phyloP scores from a whole-genome alignment of 2,113 vertebrate species.

The Rostratula benghalensis region DNA sequence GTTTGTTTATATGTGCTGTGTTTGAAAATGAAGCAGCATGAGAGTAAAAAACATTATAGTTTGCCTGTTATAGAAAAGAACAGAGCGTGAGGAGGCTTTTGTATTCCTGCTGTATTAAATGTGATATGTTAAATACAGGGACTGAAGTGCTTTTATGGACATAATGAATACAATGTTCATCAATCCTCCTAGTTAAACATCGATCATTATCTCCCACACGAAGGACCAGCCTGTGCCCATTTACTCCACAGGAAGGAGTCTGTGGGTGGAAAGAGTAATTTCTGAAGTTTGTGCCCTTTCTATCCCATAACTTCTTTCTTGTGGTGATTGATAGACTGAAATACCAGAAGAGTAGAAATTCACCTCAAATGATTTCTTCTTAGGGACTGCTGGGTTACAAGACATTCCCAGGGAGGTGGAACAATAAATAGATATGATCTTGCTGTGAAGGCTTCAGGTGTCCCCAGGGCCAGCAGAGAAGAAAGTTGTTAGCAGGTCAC shows the following conservation, averaged over 20 bases:
- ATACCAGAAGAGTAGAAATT: background rate
- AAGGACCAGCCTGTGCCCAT: background rate
- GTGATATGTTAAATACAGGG: conserved; percentile 22
- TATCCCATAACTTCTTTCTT: background rate
- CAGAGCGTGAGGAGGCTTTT: background rate
- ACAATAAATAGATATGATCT: background rate
- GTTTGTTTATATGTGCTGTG: conserved; percentile 49
- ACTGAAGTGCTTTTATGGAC: background rate
- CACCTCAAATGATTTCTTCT: background rate
- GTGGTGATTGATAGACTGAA: background rate
- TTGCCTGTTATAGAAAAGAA: conserved; percentile 30
- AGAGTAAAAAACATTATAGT: conserved; percentile 32
- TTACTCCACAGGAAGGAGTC: background rate
- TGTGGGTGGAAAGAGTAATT: background rate
- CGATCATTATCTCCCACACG: conserved; percentile 17
- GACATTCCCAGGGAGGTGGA: background rate
- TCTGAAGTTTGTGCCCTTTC: background rate
- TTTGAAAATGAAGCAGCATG: conserved; percentile 61
- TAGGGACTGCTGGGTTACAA: background rate
- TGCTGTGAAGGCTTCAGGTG: background rate
- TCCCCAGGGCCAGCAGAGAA: background rate
- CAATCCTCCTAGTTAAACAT: conserved; percentile 14
- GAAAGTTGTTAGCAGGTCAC: accelerated
- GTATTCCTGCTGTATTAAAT: conserved; percentile 14
- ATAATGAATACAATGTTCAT: background rate